Evolutionary conservation across 2,888 invertebrate genomes (phyloP).

Genomic region (Chloromyia formosa): DNA sequence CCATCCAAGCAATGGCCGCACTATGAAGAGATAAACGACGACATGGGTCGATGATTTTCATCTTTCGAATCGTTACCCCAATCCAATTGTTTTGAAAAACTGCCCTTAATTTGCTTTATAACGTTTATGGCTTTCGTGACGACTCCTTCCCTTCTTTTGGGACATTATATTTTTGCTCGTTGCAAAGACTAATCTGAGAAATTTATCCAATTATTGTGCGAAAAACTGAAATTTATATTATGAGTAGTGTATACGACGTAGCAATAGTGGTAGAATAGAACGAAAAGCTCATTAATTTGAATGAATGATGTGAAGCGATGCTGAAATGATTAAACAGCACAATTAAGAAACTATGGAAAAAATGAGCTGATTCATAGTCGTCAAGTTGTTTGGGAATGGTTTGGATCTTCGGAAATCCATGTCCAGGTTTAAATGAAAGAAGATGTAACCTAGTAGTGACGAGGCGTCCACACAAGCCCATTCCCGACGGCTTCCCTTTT

Average conservation of each 20-base stretch:
- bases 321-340: no score
- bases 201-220: slow-evolving; percentile 44
- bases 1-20: background rate
- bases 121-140: slow-evolving; percentile 6
- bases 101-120: background rate
- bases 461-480: no score
- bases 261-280: background rate
- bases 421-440: no score
- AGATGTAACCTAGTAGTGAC: no score
- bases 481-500: no score
- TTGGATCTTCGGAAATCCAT: no score
- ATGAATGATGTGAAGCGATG: no score
- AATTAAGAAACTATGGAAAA: no score
- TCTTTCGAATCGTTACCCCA: slow-evolving; percentile 34
- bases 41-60: slow-evolving; percentile 44
- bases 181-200: slow-evolving; percentile 36
- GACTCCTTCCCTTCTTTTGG: background rate
- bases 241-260: background rate
- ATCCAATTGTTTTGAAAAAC: background rate
- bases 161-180: slow-evolving; percentile 13
- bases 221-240: slow-evolving; percentile 14
- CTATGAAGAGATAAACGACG: slow-evolving; percentile 43
- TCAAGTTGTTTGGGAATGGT: no score
- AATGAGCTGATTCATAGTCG: no score
- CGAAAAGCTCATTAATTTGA: background rate